Evolutionary conservation across 53 echinoderm and acorn worm species (phyloP).

Genomic region (Paracentrotus lividus): DNA sequence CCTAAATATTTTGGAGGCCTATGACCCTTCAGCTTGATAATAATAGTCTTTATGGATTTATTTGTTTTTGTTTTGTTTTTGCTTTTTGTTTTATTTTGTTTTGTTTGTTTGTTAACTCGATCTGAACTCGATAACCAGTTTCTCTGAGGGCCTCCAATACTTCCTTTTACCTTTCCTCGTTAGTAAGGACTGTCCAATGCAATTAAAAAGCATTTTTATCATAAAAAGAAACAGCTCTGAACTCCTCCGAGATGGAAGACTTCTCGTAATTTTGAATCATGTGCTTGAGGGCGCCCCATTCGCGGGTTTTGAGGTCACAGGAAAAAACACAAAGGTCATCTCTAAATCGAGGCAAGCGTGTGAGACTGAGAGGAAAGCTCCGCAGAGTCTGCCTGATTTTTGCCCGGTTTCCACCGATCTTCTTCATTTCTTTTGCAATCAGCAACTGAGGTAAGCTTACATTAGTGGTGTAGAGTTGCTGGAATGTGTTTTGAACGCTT

Average conservation of each 20-base stretch:
- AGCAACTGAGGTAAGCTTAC: neutral
- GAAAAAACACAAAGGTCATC: conserved; percentile 60
- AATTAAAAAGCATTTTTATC: neutral
- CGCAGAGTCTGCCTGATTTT: conserved; percentile 50
- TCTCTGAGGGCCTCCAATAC: too few species aligned
- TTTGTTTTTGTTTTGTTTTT: too few species aligned
- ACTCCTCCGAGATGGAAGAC: neutral
- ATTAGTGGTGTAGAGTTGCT: neutral
- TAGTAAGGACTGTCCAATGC: too few species aligned
- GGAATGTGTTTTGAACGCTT: neutral
- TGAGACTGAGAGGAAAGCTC: neutral
- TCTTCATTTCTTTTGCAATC: neutral
- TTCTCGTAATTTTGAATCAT: neutral
- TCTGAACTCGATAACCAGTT: too few species aligned
- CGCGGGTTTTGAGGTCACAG: conserved; percentile 62
- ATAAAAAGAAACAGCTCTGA: neutral
- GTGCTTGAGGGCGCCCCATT: conserved; percentile 41
- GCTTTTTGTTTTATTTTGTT: too few species aligned
- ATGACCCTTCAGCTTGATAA: too few species aligned
- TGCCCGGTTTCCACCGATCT: conserved; percentile 44
- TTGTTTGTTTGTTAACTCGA: too few species aligned
- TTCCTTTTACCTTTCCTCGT: too few species aligned
- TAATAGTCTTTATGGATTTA: too few species aligned
- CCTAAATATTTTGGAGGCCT: too few species aligned
- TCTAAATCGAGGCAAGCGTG: conserved; percentile 69